phyloP scores from a whole-genome alignment of 2,113 vertebrate genomes.

The Centropus bengalensis region DNA sequence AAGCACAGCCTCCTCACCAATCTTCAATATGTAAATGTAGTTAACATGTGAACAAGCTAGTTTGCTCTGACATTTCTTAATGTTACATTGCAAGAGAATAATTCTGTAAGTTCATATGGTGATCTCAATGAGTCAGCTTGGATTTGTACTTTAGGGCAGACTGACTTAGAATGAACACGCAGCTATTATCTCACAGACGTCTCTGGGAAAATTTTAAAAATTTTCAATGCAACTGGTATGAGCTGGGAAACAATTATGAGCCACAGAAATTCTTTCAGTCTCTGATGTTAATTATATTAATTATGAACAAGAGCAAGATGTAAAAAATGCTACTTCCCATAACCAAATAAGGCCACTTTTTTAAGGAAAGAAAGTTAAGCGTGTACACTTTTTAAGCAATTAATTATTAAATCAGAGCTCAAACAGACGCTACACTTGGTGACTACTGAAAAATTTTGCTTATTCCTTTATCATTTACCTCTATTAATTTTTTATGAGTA shows the following conservation, averaged over 20 bases:
- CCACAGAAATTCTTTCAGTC: conserved; percentile 11
- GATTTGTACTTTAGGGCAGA: conserved; percentile 11
- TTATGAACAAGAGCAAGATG: background rate
- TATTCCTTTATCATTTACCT: background rate
- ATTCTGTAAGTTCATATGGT: background rate
- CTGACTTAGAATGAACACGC: conserved; percentile 5
- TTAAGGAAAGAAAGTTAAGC: background rate
- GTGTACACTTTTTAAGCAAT: background rate
- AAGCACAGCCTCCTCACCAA: background rate
- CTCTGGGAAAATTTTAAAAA: background rate
- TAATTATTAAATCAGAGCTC: background rate
- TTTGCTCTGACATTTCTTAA: background rate
- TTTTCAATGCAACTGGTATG: background rate
- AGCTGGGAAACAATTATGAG: conserved; percentile 4
- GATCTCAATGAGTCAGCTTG: background rate
- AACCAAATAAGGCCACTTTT: background rate
- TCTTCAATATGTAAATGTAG: background rate
- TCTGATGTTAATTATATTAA: conserved; percentile 35
- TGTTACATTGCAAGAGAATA: conserved; percentile 15
- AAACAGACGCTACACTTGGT: background rate
- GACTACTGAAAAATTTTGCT: background rate
- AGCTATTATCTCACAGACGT: background rate
- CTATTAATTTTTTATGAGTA: too few species aligned
- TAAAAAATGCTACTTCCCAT: background rate
- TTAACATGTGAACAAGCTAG: background rate